A percentile compares a stretch with the other conserved stretches of the same genome.
These are phyloP conservation scores for Trichogramma evanescens DNA, from an alignment of 2,888 invertebrate species.

Conservation along the genomic window DNA sequence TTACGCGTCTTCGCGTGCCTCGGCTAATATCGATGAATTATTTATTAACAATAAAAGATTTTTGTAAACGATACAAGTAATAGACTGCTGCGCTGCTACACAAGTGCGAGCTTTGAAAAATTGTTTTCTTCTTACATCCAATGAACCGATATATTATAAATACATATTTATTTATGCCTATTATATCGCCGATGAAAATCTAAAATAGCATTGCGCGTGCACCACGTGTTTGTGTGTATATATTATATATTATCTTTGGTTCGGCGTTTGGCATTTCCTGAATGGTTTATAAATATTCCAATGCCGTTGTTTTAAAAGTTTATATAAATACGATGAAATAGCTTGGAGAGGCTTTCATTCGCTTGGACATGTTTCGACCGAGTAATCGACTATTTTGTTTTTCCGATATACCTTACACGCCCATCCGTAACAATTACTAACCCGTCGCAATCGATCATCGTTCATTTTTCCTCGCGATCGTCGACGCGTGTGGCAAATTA, in stretches of 20 bases:
- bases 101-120: not conserved
- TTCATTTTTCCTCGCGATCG: too few species aligned
- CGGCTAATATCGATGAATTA: too few species aligned
- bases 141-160: not conserved
- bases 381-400: not conserved
- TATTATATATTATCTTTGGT: conserved; percentile 12
- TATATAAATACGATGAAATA: conserved; percentile 13
- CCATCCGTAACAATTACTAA: not conserved
- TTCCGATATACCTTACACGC: not conserved
- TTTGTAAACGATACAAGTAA: not conserved
- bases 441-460: too few species aligned
- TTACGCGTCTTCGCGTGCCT: too few species aligned
- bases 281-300: conserved; percentile 11
- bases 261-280: conserved; percentile 9
- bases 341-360: not conserved
- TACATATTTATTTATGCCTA: not conserved
- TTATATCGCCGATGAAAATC: not conserved
- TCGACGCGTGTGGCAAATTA: too few species aligned
- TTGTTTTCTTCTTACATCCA: not conserved
- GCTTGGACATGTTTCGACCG: conserved; percentile 3
- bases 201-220: conserved; percentile 4
- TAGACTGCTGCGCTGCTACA: not conserved
- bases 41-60: too few species aligned
- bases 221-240: not conserved
- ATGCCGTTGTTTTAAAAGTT: not conserved